Evolutionary conservation across 30 jellyfish, hydroid and myxozoan species (phyloP).

Genomic region (Aurelia aurita complex sp. Pacific): DNA sequence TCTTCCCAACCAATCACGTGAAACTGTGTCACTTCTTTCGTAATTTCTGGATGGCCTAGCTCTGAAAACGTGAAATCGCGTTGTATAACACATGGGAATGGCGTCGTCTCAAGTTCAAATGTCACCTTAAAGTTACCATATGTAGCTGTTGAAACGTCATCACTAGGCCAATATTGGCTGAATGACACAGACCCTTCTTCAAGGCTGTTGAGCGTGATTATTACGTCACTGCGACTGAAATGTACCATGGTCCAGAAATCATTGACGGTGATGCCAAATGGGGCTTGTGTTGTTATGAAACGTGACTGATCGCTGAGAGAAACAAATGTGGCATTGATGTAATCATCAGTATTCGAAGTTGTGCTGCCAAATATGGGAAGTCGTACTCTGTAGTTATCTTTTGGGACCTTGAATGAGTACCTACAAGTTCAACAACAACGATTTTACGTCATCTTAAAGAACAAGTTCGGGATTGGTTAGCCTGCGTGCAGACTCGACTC

Average conservation of each 20-base stretch:
- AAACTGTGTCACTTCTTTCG: constrained; percentile 66
- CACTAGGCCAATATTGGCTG: constrained; percentile 65
- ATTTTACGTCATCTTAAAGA: too few species aligned
- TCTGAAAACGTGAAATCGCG: constrained; percentile 59
- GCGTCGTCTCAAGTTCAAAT: constrained; percentile 62
- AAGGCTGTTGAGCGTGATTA: constrained; percentile 64
- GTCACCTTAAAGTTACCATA: constrained; percentile 55
- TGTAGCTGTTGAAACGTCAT: constrained; percentile 17
- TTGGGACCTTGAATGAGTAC: constrained; percentile 77
- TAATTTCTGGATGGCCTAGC: constrained; percentile 25
- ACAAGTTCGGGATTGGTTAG: too few species aligned
- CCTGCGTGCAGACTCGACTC: too few species aligned
- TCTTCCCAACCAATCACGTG: constrained; percentile 74
- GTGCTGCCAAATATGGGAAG: constrained; percentile 49
- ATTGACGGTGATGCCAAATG: constrained; percentile 71
- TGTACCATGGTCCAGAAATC: constrained; percentile 88
- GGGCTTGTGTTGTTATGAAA: constrained; percentile 85
- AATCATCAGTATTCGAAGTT: constrained; percentile 37
- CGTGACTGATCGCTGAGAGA: constrained; percentile 22
- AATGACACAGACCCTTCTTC: constrained; percentile 49
- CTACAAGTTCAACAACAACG: neutral
- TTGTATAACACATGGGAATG: constrained; percentile 55
- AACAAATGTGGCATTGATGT: constrained; percentile 82
- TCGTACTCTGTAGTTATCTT: constrained; percentile 68
- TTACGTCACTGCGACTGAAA: constrained; percentile 47